Evolutionary conservation across 1,140 invertebrate species (phyloP), one percentile per base, ranked within the genome.

Genomic region (Brachystomella parvula): DNA sequence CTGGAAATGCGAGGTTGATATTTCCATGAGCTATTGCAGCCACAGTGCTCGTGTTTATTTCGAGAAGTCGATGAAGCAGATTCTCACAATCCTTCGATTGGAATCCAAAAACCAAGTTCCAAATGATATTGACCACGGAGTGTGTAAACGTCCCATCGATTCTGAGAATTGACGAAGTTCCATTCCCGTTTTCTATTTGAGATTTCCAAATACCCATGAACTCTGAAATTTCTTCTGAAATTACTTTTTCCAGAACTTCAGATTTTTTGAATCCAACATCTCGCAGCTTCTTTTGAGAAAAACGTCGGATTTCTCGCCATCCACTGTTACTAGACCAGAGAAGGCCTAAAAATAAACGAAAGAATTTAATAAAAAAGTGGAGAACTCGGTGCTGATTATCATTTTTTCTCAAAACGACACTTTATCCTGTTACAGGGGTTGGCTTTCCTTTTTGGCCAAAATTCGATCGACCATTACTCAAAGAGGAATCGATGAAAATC

Each of bases 271-370:
- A 73, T 9, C 79, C 80, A 33, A 81, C 74, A 35, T 78, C 73
- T 44, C 75, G 67, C 21, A 81, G 73, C 2, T 77, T 75, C 12
- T 70, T 71, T 31, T 81, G 61, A 3, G 76, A 60, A 66, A 78
- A 79, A 33, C 75, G 74, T n/a, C 79, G 71, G 47, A 81, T 76
- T 74, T 82, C 81, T 73, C 78, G 73, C 80, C 80, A 82, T n/a
- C 66, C 32, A 1, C 73, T 33, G 17, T 78, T 78, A 62, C 75
- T 71, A 3, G 72, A 71, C 26, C 72, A 69, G 3, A 79, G 65
- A 3, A 80, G 61, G 44, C 79, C 79, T 65, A 21, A 26, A 31
- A 31, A 30, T 44, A 59, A 17, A 6, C 12, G 21, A 12, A 12
- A 53, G 24, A 63, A 61, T 15, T 24, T 15, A 53, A 6, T 6